Conservation (phyloP, 2,113 vertebrate genomes). For the human (Homo sapiens) region DNA sequence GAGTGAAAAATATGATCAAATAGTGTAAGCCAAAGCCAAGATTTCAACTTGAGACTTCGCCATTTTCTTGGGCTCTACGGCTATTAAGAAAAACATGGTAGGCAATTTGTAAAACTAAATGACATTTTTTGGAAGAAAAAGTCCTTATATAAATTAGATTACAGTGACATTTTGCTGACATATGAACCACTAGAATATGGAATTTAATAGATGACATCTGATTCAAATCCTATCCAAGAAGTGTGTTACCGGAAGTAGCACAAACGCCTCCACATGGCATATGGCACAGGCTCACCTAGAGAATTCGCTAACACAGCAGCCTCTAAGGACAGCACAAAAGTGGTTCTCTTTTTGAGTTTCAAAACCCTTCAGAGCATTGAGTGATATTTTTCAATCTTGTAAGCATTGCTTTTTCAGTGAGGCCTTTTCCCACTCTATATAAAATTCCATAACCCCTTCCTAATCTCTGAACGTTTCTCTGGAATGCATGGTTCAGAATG, state of each 20-base stretch:
- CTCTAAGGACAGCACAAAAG: neutral
- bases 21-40: constrained; percentile 22
- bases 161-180: constrained; percentile 31
- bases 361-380: neutral
- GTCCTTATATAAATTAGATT: constrained; percentile 56
- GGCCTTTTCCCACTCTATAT: neutral
- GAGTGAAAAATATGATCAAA: constrained; percentile 42
- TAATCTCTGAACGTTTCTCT: neutral
- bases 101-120: constrained; percentile 68
- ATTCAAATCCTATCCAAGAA: constrained; percentile 22
- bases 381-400: neutral
- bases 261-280: neutral
- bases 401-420: neutral
- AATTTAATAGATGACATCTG: constrained; percentile 49
- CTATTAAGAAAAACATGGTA: constrained; percentile 59
- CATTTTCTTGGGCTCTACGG: constrained; percentile 41
- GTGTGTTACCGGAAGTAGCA: neutral
- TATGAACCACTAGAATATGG: neutral
- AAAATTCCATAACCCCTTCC: neutral
- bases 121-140: constrained; percentile 51
- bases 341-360: neutral
- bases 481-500: neutral
- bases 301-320: neutral
- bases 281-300: neutral
- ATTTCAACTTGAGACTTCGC: constrained; percentile 33